Evolutionary conservation across 2,797 vertebrate genomes (phyloP), one percentile per base, ranked within the genome.

Genomic region (Darevskia nairensis): DNA sequence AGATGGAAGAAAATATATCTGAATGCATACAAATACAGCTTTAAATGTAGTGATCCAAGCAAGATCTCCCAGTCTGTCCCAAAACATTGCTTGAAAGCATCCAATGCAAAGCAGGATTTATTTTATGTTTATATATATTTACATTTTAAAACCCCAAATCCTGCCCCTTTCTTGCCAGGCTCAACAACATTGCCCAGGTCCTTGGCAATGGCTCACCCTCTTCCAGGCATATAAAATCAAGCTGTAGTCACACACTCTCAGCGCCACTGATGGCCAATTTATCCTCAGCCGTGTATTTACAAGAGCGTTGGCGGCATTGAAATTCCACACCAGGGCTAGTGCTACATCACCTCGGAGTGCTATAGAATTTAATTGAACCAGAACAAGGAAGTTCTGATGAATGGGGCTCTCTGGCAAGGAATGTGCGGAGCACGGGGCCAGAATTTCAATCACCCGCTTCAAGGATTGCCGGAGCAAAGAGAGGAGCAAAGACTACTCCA

Each of bases 291-390:
- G 92, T 93, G 86, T 95, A 95, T 96, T 97, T 95, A 95, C 94
- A 88, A 94, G 95, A 89, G 92, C 94, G 91, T 94, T 94, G 93
- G 86, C 82, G 0, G 78, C 94, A 95, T 89, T 95, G 95, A 93
- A 95, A 95, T 94, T 94, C 95, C 90, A 89, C 93, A 91, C 94
- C 81, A 71, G 92, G 82, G 89, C 59, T 78, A 93, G 87, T 83
- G 92, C 91, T 92, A 44, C 92, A 86, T 66, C 90, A 95, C 95
- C 95, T 94, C 11, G 0, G 78, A 95, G 95, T 90, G 2, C 92
- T 80, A 85, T 76, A 91, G 96, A 94, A 90, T 95, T 96, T 96
- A 96, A 96, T 97, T 96, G 96, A 96, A 95, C 91, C 94, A 94
- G 96, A 95, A 75, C 88, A 95, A 96, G 94, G 88, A 59, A 88